Base-by-base conservation (phyloP, 2,888 invertebrate species). In the Pristionchus arcanus region DNA sequence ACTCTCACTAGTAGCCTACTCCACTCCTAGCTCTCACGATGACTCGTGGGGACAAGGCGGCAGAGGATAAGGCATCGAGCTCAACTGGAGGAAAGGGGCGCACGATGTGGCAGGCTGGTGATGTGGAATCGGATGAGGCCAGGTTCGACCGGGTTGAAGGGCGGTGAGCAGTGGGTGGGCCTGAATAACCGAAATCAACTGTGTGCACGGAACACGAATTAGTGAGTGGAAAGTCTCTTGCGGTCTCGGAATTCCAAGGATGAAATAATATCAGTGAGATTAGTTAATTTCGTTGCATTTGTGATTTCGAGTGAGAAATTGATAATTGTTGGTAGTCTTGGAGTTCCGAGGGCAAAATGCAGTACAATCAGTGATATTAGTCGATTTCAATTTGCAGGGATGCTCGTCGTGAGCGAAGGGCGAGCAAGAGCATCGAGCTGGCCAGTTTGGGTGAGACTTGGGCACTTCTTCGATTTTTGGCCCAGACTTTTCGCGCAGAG, bases 351-450 rank as follows among this genome's bases (percentile, higher is more conserved):
- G 37, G 21, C 9, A 15, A 11, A 5, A 37, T 42, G 21, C 3
- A 49, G 25, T 7, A 77, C 37, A 42, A 49, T 34, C 13, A 28
- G 15, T n/a, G 5, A 2, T 31, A 83, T 81, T 28, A 37, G 37
- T n/a, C 5, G 37, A 13, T 77, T 9, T 5, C 9, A 9, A 9
- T 0, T 53, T 88, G 31, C 53, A 88, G 87, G 55, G 53, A 74
- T 25, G 74, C 74, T 25, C 71, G 34, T 63, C 71, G 87, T 13
- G 68, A 83, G 66, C 59, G 89, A 19, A 89, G 89, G 37, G 83
- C 63, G 89, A 89, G 89, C 83, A 89, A 83, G 49, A 49, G 49
- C 63, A 83, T 89, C 49, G 89, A 89, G n/a, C 28, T 89, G 89
- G 89, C 89, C 81, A 83, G 53, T 89, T 34, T 89, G 42, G 89